Evolutionary conservation across 1,140 invertebrate species (phyloP), one percentile per base, ranked within the genome.

Genomic region (Oryctes rhinoceros): DNA sequence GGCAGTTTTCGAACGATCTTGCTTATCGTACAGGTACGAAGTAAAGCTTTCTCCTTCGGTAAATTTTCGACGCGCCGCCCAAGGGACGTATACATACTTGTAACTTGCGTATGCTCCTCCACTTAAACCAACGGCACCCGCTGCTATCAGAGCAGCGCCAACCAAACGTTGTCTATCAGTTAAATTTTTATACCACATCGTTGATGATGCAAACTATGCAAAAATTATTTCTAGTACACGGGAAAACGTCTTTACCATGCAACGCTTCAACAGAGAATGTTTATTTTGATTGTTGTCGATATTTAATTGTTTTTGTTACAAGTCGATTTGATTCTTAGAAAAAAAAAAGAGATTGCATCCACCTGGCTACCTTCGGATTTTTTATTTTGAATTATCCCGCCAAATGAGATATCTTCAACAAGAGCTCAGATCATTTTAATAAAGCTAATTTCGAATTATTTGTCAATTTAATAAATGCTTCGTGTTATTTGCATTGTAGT

Each of bases 151-250:
- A 67, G 24, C 20, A 2, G 65, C 65, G 4, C 65, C 65, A 11
- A 67, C 65, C 13, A 67, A 24, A 20, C 65, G 65, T 67, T 67
- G 65, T 67, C 65, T 67, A 67, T 67, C 65, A 6, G 65, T 67
- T 67, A 67, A 67, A 67, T 67, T 67, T 67, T 67, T 67, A 24
- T 67, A 67, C 65, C 65, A 67, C 65, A 67, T 67, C 30, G 20
- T 67, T 24, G 10, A 35, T 18, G 10, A 35, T 18, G n/a, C n/a
- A 30, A 24, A 24, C 24, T 4, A 67, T 20, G n/a, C 13, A 18
- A 30, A 30, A 35, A 67, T 30, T 15, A 18, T 65, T 65, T 18
- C 0, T 4, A 30, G 13, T 30, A 10, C 18, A 15, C 11, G 4
- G 30, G 3, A 30, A 4, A 9, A 24, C 4, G 20, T 67, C 65